phyloP scores from a whole-genome alignment of 2,113 vertebrate genomes.

The Caranx ignobilis region DNA sequence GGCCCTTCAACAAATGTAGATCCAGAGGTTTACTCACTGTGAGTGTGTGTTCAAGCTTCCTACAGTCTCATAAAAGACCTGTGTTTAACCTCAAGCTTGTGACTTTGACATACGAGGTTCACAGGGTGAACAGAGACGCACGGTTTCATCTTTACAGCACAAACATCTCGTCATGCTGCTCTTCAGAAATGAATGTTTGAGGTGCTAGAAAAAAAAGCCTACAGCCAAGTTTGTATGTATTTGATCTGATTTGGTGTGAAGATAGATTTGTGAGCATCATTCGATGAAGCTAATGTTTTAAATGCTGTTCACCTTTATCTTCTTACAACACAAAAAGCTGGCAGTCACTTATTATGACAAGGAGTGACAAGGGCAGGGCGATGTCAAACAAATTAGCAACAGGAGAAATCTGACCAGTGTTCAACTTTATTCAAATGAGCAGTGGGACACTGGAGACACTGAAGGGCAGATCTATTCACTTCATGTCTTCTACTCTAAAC shows the following conservation, averaged over 20 bases:
- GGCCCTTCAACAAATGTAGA: constrained; percentile 14
- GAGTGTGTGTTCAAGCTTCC: constrained; percentile 27
- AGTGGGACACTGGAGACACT: constrained; percentile 8
- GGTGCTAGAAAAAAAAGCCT: neutral
- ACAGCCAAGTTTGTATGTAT: neutral
- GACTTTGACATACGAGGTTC: neutral
- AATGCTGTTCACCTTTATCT: constrained; percentile 1
- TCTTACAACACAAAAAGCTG: neutral
- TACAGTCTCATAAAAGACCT: neutral
- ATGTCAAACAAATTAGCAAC: constrained; percentile 15
- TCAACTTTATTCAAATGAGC: constrained; percentile 49
- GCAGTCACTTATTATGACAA: constrained; percentile 5
- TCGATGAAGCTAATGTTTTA: neutral
- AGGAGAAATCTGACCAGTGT: neutral
- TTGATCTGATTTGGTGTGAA: neutral
- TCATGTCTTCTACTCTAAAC: constrained; percentile 13
- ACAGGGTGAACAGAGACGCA: neutral
- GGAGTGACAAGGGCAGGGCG: neutral
- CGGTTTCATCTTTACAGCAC: neutral
- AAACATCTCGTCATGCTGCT: constrained; percentile 4
- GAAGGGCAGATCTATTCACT: constrained; percentile 3
- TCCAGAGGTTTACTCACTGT: neutral
- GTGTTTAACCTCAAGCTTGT: constrained; percentile 25
- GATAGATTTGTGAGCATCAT: constrained; percentile 4
- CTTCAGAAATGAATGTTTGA: neutral